Evolutionary conservation across 2,888 invertebrate genomes (phyloP), one percentile per base, ranked within the genome.

Genomic region (Polia nebulosa): DNA sequence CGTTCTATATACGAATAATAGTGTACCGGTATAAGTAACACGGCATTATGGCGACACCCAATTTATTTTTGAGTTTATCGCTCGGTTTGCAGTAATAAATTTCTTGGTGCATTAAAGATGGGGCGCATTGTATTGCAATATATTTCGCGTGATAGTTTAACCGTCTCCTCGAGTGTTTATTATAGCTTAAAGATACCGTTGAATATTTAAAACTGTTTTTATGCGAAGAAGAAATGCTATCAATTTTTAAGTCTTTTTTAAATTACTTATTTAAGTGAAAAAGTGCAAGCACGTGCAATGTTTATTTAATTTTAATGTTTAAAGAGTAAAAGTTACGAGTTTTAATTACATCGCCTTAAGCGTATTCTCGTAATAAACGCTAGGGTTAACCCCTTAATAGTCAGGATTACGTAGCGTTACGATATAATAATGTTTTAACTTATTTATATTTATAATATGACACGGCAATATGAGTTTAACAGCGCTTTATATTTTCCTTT

Each of bases 31-130:
- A 68, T 77, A 78, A 72, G 76, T 78, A 77, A 82, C 84, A 85
- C 81, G 65, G 85, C 57, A 86, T 88, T 88, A 89, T 84, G 80
- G 82, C 79, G 84, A 82, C 86, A 85, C 87, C 87, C 88, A 89
- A 91, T 91, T 91, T 89, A 90, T 89, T 90, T 85, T 86, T 77
- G 71, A 91, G 88, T 92, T 91, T 90, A 90, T 88, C 85, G 89
- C 84, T 83, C 66, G 82, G 87, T 89, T 88, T 84, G 85, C 80
- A 73, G 77, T 82, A 83, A 88, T 89, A 90, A 90, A 90, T 91
- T 87, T 87, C 85, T 83, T 80, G 76, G 72, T 73, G 82, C 83
- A 87, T 87, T 87, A 76, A 88, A 87, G 81, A 85, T 83, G 86
- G 87, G 86, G 86, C 85, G 83, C 85, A 81, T 82, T 79, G 80